Evolutionary conservation across 1,140 invertebrate genomes (phyloP).

Genomic region (Cardiocondyla obscurior): DNA sequence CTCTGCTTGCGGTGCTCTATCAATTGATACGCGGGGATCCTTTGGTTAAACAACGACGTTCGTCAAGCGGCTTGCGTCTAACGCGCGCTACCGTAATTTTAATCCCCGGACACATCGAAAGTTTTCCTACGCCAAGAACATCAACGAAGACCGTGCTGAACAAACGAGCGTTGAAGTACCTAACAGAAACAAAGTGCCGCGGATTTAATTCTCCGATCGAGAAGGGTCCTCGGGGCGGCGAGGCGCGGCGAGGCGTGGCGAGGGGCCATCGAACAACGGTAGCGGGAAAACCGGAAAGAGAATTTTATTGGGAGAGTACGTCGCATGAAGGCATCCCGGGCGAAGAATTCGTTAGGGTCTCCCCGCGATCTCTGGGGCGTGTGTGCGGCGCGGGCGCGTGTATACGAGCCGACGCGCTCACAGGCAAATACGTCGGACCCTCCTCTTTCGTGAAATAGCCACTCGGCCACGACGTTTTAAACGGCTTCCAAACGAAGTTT

Average conservation of each 20-base stretch:
- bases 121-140: constrained; percentile 25
- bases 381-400: neutral
- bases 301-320: constrained; percentile 54
- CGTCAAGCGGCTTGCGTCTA: neutral
- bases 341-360: constrained; percentile 64
- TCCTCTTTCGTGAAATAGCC: constrained; percentile 60
- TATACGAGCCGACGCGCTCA: neutral
- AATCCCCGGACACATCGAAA: constrained; percentile 32
- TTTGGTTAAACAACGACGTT: constrained; percentile 32
- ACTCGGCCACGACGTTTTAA: constrained; percentile 63
- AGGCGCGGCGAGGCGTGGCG: neutral
- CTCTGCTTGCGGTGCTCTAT: neutral
- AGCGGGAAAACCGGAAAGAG: constrained; percentile 56
- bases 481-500: constrained; percentile 36
- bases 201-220: constrained; percentile 62
- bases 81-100: constrained; percentile 14
- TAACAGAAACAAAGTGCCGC: constrained; percentile 44
- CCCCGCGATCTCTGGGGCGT: constrained; percentile 3
- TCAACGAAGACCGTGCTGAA: constrained; percentile 10
- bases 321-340: constrained; percentile 12
- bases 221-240: neutral
- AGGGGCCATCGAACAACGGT: constrained; percentile 41
- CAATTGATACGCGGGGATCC: constrained; percentile 28
- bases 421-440: constrained; percentile 45
- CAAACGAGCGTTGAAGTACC: constrained; percentile 6